phyloP scores from a whole-genome alignment of 2,888 invertebrate genomes.

The Caenorhabditis virilis region DNA sequence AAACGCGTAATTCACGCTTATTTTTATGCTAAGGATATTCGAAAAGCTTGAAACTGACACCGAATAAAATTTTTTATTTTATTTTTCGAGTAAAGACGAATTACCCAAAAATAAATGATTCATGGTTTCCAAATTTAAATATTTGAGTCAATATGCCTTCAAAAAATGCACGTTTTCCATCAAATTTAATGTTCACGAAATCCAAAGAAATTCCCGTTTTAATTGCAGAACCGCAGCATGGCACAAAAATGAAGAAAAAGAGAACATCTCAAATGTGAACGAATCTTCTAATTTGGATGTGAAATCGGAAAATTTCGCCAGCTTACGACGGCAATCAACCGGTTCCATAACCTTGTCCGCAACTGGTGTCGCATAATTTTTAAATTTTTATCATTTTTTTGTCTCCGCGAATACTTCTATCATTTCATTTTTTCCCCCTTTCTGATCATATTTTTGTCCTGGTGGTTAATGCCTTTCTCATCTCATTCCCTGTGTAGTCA shows the following conservation, averaged over 20 bases:
- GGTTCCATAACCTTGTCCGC: constrained; percentile 47
- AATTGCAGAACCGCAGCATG: constrained; percentile 64
- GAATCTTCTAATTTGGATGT: constrained; percentile 18
- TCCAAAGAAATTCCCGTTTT: no score
- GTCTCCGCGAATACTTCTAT: no score
- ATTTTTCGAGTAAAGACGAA: no score
- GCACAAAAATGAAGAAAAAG: constrained; percentile 64
- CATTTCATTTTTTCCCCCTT: constrained; percentile 6
- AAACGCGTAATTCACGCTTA: no score
- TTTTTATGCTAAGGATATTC: no score
- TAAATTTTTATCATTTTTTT: constrained; percentile 1
- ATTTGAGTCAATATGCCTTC: no score
- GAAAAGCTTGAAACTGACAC: no score
- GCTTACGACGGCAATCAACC: constrained; percentile 63
- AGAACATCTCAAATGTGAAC: constrained; percentile 39
- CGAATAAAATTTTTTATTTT: background rate
- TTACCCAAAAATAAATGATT: no score
- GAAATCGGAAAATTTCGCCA: constrained; percentile 41
- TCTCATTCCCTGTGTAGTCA: background rate
- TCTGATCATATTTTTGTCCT: background rate
- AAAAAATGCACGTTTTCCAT: no score
- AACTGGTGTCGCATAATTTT: constrained; percentile 60
- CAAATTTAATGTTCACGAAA: no score
- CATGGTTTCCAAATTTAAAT: no score
- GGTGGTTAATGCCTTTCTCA: background rate